Evolutionary conservation across 2,888 invertebrate species (phyloP).

Genomic region (Ephialtes manifestator): DNA sequence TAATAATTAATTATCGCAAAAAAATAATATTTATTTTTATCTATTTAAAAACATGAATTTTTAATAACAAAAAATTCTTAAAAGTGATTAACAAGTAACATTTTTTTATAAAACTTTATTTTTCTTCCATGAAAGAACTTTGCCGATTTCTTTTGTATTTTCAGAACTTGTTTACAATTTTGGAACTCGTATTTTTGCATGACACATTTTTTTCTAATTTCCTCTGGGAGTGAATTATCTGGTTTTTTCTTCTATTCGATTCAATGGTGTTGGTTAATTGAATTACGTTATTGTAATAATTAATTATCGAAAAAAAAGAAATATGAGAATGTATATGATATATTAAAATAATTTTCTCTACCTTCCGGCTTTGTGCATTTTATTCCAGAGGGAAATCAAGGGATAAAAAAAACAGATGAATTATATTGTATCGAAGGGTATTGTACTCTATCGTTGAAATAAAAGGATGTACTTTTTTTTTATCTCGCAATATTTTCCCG

Average conservation of each 20-base stretch:
- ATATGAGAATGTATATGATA: background rate
- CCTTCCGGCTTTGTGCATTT: background rate
- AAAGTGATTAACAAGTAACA: no score
- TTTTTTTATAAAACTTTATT: no score
- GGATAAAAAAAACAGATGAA: conserved; percentile 8
- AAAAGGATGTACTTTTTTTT: conserved; percentile 9
- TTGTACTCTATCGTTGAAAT: conserved; percentile 11
- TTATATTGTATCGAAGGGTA: conserved; percentile 8
- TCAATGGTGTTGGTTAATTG: background rate
- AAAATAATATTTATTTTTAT: no score
- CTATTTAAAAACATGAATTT: no score
- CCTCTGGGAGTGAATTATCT: background rate
- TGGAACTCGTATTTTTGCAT: no score
- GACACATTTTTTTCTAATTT: background rate
- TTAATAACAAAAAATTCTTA: no score
- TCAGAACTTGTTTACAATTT: no score
- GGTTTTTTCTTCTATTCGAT: background rate
- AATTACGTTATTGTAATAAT: background rate
- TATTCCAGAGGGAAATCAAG: background rate
- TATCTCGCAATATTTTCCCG: conserved; percentile 14
- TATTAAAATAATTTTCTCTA: no score
- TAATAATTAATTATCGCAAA: no score
- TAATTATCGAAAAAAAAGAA: background rate
- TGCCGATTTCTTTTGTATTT: no score
- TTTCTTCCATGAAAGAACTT: no score